Evolutionary conservation across 2,113 vertebrate species (phyloP).

Genomic region (Tricholaema leucomelas): DNA sequence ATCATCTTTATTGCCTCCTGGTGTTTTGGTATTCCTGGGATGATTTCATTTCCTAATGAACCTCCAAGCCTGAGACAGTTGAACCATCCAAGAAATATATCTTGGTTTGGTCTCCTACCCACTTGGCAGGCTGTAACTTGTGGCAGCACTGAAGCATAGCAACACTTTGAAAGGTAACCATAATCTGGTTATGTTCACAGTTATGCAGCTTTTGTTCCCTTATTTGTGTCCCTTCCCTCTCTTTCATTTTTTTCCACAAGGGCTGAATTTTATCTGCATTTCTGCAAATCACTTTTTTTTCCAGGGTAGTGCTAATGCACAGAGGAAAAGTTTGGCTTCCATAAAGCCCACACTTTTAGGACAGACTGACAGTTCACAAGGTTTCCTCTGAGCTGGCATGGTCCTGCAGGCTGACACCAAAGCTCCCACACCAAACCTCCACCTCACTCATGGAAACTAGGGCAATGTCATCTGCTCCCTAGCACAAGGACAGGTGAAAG

Average conservation of each 20-base stretch:
- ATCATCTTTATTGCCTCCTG: conserved; percentile 35
- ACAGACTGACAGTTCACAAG: background rate
- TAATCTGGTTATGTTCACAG: background rate
- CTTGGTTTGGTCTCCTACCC: conserved; percentile 7
- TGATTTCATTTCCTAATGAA: conserved; percentile 52
- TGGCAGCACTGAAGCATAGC: background rate
- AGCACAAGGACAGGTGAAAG: background rate
- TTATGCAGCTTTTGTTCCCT: background rate
- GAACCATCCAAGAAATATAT: conserved; percentile 31
- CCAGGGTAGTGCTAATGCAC: background rate
- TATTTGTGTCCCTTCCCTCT: background rate
- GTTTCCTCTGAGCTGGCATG: background rate
- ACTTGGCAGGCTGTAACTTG: conserved; percentile 33
- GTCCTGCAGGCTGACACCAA: background rate
- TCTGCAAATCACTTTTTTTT: background rate
- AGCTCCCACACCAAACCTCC: background rate
- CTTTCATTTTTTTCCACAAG: background rate
- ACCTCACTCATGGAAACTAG: background rate
- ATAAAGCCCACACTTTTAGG: background rate
- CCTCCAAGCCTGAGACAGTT: conserved; percentile 26
- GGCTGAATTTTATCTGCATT: background rate
- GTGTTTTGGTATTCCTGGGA: conserved; percentile 44
- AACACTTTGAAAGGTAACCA: background rate
- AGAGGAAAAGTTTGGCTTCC: background rate
- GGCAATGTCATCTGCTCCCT: background rate